Conservation (phyloP, 2,113 vertebrate genomes). For the Gorsachius goisagi region DNA sequence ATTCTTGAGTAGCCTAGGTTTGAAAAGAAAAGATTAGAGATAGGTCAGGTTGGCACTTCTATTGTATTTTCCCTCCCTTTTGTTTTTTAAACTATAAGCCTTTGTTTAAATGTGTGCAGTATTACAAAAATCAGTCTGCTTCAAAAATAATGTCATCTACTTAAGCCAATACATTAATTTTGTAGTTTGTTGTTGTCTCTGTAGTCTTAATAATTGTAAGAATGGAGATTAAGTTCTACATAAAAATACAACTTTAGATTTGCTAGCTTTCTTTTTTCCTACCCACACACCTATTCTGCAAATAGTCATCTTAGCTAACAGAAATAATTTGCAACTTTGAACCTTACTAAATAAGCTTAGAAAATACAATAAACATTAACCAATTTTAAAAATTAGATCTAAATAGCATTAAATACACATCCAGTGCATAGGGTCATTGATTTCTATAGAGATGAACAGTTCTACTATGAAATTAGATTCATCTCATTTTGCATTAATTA, state of each 20-base stretch:
- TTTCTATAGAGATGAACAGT: not conserved
- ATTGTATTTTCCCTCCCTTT: constrained; percentile 33
- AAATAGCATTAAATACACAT: not conserved
- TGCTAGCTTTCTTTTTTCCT: not conserved
- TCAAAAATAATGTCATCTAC: not conserved
- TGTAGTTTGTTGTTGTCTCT: not conserved
- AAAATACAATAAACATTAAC: not conserved
- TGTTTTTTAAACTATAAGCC: constrained; percentile 13
- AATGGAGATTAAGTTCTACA: not conserved
- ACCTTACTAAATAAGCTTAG: not conserved
- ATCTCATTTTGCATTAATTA: not conserved
- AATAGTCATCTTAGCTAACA: not conserved
- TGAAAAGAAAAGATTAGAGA: constrained; percentile 58
- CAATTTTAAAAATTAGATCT: not conserved
- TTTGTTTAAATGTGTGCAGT: constrained; percentile 19
- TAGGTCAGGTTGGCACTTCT: constrained; percentile 29
- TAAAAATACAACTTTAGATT: not conserved
- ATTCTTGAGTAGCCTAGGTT: constrained; percentile 70
- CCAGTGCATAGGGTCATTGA: not conserved
- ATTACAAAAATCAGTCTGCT: not conserved
- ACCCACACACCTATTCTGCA: not conserved
- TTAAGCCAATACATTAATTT: not conserved
- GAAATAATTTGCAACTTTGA: not conserved
- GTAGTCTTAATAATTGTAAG: not conserved
- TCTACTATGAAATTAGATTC: not conserved